These are phyloP conservation scores for Aleiodes alternator DNA, from an alignment of 2,888 invertebrate species.

Conservation along the genomic window DNA sequence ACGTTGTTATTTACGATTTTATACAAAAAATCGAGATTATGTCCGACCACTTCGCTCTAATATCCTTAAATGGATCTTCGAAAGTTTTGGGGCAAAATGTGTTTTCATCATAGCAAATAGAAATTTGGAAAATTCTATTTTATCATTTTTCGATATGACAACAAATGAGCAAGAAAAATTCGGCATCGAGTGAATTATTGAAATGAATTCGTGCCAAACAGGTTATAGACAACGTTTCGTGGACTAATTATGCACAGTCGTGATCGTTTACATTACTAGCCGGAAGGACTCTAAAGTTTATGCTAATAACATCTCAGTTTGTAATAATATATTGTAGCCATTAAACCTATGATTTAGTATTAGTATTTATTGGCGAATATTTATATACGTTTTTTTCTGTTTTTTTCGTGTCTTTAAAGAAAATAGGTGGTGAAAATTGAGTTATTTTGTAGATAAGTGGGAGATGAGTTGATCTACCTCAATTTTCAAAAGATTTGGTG, in stretches of 20 bases:
- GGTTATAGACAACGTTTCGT: conserved; percentile 31
- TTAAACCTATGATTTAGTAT: conserved; percentile 6
- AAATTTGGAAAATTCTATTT: too few relatives aligned
- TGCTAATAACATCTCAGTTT: conserved; percentile 36
- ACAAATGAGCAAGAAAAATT: background rate
- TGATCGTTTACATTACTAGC: conserved; percentile 35
- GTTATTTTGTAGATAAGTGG: conserved; percentile 34
- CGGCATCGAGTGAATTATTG: background rate
- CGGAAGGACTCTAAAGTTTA: conserved; percentile 39
- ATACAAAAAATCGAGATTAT: too few relatives aligned
- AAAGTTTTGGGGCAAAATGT: too few relatives aligned
- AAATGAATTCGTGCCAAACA: conserved; percentile 37
- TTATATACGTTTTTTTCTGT: background rate
- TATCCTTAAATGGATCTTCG: too few relatives aligned
- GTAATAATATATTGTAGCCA: conserved; percentile 24
- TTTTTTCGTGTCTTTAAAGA: conserved; percentile 10
- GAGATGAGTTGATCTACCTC: conserved; percentile 23
- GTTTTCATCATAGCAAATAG: too few relatives aligned
- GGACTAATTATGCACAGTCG: conserved; percentile 47
- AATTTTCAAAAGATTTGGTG: conserved; percentile 10
- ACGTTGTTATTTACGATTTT: too few relatives aligned
- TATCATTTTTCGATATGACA: too few relatives aligned
- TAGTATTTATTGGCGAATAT: conserved; percentile 10
- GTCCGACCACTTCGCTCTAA: too few relatives aligned
- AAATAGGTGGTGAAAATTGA: conserved; percentile 38